Percentiles rank a stretch among this genome's conserved stretches.
These are phyloP conservation scores for Anneissia japonica DNA, from an alignment of 35 echinoderm and acorn worm genomes.

Conservation along the genomic window DNA sequence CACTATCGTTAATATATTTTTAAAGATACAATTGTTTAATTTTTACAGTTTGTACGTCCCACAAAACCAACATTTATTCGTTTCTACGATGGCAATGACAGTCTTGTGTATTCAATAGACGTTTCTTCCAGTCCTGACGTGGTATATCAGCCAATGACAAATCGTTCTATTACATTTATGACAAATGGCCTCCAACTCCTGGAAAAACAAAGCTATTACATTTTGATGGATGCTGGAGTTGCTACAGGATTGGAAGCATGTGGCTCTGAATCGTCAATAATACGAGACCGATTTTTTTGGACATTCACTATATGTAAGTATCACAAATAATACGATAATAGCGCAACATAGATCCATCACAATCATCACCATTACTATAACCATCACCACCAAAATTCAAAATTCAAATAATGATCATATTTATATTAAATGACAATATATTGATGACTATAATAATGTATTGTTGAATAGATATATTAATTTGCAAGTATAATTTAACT, in stretches of 20 bases:
- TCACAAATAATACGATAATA: no score
- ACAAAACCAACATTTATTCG: slow-evolving; percentile 11
- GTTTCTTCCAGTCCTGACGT: background rate
- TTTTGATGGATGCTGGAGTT: background rate
- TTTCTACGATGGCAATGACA: background rate
- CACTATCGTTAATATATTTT: no score
- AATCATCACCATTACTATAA: no score
- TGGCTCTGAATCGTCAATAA: background rate
- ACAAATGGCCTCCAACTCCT: background rate
- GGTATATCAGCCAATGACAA: background rate
- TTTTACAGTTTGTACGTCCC: background rate
- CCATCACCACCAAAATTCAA: no score
- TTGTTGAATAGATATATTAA: no score
- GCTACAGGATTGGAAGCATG: background rate
- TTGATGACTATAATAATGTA: no score
- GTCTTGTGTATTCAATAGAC: background rate
- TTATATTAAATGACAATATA: no score
- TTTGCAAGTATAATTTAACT: no score
- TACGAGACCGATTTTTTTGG: background rate
- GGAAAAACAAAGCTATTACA: slow-evolving; percentile 14
- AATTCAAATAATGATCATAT: no score
- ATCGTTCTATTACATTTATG: background rate
- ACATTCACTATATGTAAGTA: background rate
- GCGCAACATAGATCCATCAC: no score
- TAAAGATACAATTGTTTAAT: no score